Conservation (phyloP, 2,888 invertebrate species). For the Dusona sp. region DNA sequence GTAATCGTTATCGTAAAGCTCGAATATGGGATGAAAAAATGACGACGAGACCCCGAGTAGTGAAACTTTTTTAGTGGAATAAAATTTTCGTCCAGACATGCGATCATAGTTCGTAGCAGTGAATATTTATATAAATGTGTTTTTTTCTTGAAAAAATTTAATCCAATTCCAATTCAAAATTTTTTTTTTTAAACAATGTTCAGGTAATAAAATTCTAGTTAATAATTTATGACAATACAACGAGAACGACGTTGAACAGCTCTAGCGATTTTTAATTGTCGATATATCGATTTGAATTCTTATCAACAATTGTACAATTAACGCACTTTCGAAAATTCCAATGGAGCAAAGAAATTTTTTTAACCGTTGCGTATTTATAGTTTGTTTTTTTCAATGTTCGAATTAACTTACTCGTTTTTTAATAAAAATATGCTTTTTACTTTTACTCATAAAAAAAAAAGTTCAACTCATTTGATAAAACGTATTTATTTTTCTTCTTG, state of each 20-base stretch:
- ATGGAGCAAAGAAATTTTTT: no score
- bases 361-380: no score
- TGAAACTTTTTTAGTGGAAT: constrained; percentile 8
- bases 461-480: not conserved
- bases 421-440: not conserved
- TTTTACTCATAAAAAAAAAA: not conserved
- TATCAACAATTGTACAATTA: not conserved
- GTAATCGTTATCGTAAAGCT: constrained; percentile 20
- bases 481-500: not conserved
- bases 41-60: constrained; percentile 12
- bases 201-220: not conserved
- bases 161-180: not conserved
- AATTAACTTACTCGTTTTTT: not conserved
- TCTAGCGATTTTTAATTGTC: not conserved
- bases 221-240: not conserved
- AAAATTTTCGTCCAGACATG: not conserved
- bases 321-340: no score
- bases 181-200: no score
- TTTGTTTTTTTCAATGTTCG: no score
- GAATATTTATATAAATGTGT: not conserved
- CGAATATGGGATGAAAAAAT: constrained; percentile 55
- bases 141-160: not conserved
- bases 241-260: not conserved
- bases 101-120: not conserved
- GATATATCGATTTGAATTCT: not conserved